Evolutionary conservation across 2,888 invertebrate genomes (phyloP).

Genomic region (Germaria angustata): DNA sequence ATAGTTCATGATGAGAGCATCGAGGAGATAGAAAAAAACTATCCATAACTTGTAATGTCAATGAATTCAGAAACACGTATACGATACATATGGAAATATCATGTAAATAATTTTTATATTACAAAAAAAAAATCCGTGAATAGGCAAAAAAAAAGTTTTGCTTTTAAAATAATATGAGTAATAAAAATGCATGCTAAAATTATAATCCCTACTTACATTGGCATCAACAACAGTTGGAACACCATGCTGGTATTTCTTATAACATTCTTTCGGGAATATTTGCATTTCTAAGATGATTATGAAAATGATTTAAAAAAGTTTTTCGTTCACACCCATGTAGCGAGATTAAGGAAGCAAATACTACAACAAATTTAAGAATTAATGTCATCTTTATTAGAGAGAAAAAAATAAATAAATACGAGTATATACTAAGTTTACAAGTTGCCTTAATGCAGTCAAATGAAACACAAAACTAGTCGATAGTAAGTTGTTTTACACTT

Average conservation of each 20-base stretch:
- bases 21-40: not conserved
- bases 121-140: conserved; percentile 8
- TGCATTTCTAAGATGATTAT: conserved; percentile 30
- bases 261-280: not conserved
- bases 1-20: conserved; percentile 33
- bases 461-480: conserved; percentile 1
- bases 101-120: conserved; percentile 45
- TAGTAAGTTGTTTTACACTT: not conserved
- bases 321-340: conserved; percentile 42
- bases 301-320: conserved; percentile 25
- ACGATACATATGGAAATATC: conserved; percentile 10
- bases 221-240: not conserved
- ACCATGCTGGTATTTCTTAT: conserved; percentile 18
- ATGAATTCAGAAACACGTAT: conserved; percentile 10
- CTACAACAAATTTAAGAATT: conserved; percentile 14
- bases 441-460: not conserved
- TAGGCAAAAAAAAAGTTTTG: not conserved
- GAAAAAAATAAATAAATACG: not conserved
- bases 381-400: not conserved
- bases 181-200: conserved; percentile 43
- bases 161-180: conserved; percentile 25
- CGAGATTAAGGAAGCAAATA: conserved; percentile 25
- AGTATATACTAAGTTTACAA: not conserved
- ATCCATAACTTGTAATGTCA: conserved; percentile 2
- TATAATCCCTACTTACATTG: conserved; percentile 26